Conservation (phyloP, 2,113 vertebrate genomes). For the Gavialis gangeticus region DNA sequence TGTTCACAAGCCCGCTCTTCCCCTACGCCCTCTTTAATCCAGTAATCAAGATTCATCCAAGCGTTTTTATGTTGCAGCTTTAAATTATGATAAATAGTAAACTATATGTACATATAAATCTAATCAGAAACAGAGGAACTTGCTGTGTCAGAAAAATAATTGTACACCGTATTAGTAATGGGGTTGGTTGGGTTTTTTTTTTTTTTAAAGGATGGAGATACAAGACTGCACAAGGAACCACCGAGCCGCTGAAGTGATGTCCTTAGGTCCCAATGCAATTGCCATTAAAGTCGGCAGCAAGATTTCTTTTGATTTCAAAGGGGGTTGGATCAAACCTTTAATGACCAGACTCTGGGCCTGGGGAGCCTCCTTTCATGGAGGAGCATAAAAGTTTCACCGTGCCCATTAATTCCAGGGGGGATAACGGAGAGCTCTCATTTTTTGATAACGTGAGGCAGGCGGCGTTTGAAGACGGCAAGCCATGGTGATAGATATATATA, state of each 20-base stretch:
- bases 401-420: accelerated
- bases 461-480: accelerated
- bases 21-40: not conserved
- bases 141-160: not conserved
- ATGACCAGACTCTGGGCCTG: not conserved
- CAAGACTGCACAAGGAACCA: not conserved
- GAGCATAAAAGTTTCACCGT: not conserved
- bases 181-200: too few relatives aligned
- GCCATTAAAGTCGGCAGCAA: not conserved
- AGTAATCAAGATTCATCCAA: conserved; percentile 34
- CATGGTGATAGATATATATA: not conserved
- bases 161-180: not conserved
- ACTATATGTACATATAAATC: not conserved
- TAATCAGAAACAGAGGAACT: conserved; percentile 24
- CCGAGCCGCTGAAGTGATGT: accelerated
- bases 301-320: not conserved
- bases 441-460: not conserved
- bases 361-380: not conserved
- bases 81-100: conserved; percentile 46
- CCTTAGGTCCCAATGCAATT: not conserved
- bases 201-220: not conserved
- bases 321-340: not conserved
- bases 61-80: conserved; percentile 40
- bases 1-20: not conserved
- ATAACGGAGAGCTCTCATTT: accelerated